Evolutionary conservation across 2,113 vertebrate species (phyloP).

Genomic region (Oxyura jamaicensis): DNA sequence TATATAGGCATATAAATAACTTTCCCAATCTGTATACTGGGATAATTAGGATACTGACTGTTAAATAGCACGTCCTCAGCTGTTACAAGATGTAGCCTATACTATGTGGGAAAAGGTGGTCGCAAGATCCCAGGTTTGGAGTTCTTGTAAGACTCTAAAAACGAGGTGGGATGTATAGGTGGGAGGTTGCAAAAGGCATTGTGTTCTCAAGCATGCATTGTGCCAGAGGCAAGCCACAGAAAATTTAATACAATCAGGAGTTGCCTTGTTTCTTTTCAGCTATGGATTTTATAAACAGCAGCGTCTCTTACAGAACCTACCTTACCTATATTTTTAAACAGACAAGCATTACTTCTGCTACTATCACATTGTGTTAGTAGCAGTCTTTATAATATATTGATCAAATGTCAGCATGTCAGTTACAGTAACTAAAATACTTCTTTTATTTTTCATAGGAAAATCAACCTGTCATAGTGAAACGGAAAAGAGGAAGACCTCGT

Average conservation of each 20-base stretch:
- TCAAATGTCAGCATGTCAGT: neutral
- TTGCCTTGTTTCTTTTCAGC: neutral
- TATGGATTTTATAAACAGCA: accelerated
- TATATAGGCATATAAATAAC: neutral
- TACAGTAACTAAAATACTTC: neutral
- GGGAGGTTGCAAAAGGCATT: neutral
- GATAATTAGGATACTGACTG: neutral
- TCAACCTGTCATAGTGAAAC: slow-evolving; percentile 75
- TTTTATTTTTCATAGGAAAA: slow-evolving; percentile 59
- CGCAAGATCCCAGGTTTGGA: neutral
- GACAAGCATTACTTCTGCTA: neutral
- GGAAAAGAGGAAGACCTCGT: slow-evolving; percentile 81
- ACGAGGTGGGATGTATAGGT: neutral
- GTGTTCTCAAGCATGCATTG: neutral
- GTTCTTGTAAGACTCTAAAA: neutral
- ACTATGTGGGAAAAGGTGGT: neutral
- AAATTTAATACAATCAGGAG: neutral
- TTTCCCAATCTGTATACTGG: neutral
- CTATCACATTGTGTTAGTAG: neutral
- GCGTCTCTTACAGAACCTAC: neutral
- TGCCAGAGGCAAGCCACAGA: neutral
- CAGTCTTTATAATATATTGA: neutral
- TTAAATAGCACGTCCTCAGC: neutral
- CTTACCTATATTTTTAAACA: neutral
- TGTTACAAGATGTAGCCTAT: neutral